These are phyloP conservation scores for Mythimna loreyi DNA, from an alignment of 2,888 invertebrate species.

Conservation along the genomic window DNA sequence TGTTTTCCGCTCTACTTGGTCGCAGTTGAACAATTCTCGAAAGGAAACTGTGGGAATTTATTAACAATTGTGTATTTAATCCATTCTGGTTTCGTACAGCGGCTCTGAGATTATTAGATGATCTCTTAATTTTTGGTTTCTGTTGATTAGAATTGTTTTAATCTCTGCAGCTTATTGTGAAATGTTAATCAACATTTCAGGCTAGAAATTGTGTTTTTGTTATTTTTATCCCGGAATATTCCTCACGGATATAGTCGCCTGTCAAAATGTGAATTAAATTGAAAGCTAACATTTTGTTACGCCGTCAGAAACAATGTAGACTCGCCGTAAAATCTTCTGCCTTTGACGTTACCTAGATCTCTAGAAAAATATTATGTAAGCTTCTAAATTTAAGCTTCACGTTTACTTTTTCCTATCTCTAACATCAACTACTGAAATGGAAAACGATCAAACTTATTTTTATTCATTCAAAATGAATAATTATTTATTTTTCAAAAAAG, in stretches of 20 bases:
- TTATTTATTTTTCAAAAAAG: too few relatives aligned
- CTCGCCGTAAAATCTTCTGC: conserved; percentile 26
- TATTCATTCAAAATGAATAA: too few relatives aligned
- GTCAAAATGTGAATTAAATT: conserved; percentile 22
- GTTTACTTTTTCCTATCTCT: conserved; percentile 9
- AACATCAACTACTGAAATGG: not conserved
- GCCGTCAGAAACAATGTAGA: conserved; percentile 35
- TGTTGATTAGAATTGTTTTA: conserved; percentile 28
- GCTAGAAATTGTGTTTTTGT: not conserved
- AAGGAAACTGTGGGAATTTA: conserved; percentile 78
- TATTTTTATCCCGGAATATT: conserved; percentile 12
- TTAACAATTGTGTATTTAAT: conserved; percentile 77
- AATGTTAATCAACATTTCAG: not conserved
- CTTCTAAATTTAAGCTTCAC: conserved; percentile 8
- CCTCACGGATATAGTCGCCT: not conserved
- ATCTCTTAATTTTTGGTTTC: conserved; percentile 58
- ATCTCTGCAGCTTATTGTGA: conserved; percentile 11
- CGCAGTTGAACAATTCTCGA: conserved; percentile 79
- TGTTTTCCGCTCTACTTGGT: conserved; percentile 82
- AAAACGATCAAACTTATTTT: not conserved
- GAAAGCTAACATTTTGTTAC: conserved; percentile 25
- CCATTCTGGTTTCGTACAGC: conserved; percentile 57
- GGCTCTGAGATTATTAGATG: conserved; percentile 62
- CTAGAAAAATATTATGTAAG: conserved; percentile 22
- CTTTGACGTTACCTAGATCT: conserved; percentile 35